Evolutionary conservation across 2,888 invertebrate species (phyloP), one percentile per base, ranked within the genome.

Genomic region (Brachyptera risi): DNA sequence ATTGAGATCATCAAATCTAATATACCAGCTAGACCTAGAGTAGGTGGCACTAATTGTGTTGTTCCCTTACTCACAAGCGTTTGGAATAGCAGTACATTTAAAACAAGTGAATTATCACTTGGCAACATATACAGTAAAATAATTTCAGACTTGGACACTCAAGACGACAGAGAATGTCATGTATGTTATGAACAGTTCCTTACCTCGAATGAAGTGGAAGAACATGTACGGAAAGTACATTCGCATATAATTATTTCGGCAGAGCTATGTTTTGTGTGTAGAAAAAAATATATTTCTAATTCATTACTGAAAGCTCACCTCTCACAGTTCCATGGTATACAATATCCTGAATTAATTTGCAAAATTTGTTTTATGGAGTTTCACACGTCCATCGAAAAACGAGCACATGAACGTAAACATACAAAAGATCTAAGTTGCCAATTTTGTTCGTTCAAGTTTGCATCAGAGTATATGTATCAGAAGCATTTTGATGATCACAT

Each of bases 301-400:
- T 15, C 15, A 0, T 59, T 62, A 21, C 51, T 64, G 2, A 58
- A 58, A 31, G 27, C 21, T 4, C 66, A 66, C 17, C 56, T 64
- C 9, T 61, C 56, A 13, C 26, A 31, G 19, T 49, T 37, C 24
- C 66, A 66, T 60, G 63, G 64, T 2, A 64, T 66, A 35, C 56
- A 63, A 26, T 63, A 26, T 57, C 66, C 64, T n/a, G 63, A 66
- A 17, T 15, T 61, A 21, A 64, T 63, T 17, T 66, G 64, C 47
- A 60, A 63, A 37, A 58, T 63, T 19, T 66, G 66, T 27, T 66
- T 64, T 56, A 66, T 63, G 63, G 66, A 66, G 49, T 61, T 64
- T 31, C 49, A 58, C 17, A 59, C 60, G 17, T 31, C 49, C 7
- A 60, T 58, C 9, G 66, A 66, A 38, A 56, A 59, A 24, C 63